These are phyloP conservation scores for Morphnarchus princeps DNA, from an alignment of 2,113 vertebrate species.

Conservation along the genomic window DNA sequence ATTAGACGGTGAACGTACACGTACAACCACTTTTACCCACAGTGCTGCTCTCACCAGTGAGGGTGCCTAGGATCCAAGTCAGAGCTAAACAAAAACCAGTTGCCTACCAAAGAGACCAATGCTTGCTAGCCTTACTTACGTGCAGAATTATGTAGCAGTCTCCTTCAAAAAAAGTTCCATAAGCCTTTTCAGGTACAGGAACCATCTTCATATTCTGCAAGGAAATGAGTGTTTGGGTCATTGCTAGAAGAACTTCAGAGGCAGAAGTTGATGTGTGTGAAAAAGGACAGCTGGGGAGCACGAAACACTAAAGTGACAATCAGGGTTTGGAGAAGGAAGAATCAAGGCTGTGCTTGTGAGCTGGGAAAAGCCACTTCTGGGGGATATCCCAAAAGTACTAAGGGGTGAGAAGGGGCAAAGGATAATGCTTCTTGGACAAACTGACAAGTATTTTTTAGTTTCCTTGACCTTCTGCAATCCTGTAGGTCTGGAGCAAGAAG, in stretches of 20 bases:
- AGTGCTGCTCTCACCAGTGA: background rate
- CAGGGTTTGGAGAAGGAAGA: background rate
- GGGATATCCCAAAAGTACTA: background rate
- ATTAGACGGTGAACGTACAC: background rate
- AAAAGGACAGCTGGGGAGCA: background rate
- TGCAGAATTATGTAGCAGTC: conserved; percentile 86
- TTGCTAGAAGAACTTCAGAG: background rate
- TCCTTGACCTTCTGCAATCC: background rate
- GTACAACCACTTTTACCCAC: background rate
- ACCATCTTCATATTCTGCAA: conserved; percentile 87
- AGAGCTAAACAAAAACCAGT: background rate
- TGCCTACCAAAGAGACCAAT: background rate
- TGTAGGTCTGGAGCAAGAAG: background rate
- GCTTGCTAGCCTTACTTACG: conserved; percentile 67
- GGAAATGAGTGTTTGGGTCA: background rate
- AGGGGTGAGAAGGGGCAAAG: background rate
- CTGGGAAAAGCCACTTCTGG: background rate
- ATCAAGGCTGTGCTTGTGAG: background rate
- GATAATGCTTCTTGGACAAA: background rate
- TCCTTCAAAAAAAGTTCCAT: conserved; percentile 88
- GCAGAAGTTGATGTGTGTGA: background rate
- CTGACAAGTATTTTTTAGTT: background rate
- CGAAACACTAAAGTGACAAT: background rate
- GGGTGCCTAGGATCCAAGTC: background rate
- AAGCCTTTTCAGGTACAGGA: conserved; percentile 77